Evolutionary conservation across 2,888 invertebrate species (phyloP), one percentile per base, ranked within the genome.

Genomic region (Volucella inflata): DNA sequence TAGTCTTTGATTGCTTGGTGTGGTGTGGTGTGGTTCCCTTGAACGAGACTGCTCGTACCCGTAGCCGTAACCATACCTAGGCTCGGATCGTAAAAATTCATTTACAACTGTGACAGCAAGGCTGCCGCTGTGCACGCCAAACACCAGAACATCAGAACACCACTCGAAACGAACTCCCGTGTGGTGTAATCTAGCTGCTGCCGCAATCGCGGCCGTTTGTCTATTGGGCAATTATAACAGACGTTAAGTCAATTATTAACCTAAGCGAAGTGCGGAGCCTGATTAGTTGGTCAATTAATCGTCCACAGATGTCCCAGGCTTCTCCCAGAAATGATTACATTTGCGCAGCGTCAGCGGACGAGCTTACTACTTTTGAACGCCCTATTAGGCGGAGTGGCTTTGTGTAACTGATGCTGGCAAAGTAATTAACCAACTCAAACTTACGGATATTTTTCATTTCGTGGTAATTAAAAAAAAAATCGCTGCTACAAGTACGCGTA

Each of bases 241-340:
- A 77, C 80, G 70, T 76, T 68, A 81, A 85, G 85, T 81, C 85
- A 81, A 81, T 85, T 85, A 81, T 85, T 85, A 81, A 85, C 85
- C 67, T 72, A 85, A 81, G 64, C 72, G 81, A 57, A 85, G 76
- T 72, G 81, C 85, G 71, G 71, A 65, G 53, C 55, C 67, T 76
- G 85, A 85, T 85, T 85, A 85, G 76, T 57, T 57, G 72, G 71
- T 62, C 85, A 71, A 85, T 85, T 85, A 85, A 85, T 85, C 71
- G 75, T 76, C 62, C 76, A 81, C 85, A 80, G 85, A 81, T 85
- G 85, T 81, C 81, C 60, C 76, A 72, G 62, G 59, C 70, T 36
- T 55, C 46, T 71, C 36, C 51, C 48, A 65, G 74, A 84, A 65
- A 75, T 75, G 75, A 70, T 80, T 65, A 70, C 60, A 44, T 30